Percentiles rank a stretch among this genome's conserved stretches.
These are phyloP conservation scores for Odontocerum albicorne DNA, from an alignment of 2,888 invertebrate genomes.

Conservation along the genomic window DNA sequence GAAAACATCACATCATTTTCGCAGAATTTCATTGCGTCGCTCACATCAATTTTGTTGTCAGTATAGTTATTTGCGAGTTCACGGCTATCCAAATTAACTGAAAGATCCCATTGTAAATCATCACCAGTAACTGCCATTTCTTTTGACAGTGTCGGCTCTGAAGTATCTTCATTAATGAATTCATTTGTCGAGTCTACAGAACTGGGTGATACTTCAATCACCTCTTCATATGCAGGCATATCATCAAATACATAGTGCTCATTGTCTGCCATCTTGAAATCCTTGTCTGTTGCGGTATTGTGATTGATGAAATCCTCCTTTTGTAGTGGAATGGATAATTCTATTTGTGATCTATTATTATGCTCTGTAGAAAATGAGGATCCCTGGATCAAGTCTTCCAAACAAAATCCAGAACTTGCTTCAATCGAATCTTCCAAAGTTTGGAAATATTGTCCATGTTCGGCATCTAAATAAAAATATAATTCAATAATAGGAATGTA, in stretches of 20 bases:
- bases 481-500: no score
- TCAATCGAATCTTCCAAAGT: constrained; percentile 11
- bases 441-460: background rate
- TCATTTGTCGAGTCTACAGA: background rate
- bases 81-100: background rate
- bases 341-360: no score
- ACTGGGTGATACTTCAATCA: constrained; percentile 10
- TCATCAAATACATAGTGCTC: constrained; percentile 13
- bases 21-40: background rate
- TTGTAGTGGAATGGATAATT: no score
- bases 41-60: no score
- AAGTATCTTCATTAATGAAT: background rate
- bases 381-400: constrained; percentile 13
- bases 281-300: background rate
- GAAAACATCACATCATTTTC: constrained; percentile 10
- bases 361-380: no score
- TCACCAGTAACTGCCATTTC: background rate
- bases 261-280: background rate
- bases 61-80: background rate
- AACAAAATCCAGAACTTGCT: background rate
- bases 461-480: no score
- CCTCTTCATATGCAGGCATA: constrained; percentile 18
- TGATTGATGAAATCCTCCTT: no score
- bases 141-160: background rate
- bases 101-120: background rate